Conservation (phyloP, 2,888 invertebrate species). For the Alcis repandata region DNA sequence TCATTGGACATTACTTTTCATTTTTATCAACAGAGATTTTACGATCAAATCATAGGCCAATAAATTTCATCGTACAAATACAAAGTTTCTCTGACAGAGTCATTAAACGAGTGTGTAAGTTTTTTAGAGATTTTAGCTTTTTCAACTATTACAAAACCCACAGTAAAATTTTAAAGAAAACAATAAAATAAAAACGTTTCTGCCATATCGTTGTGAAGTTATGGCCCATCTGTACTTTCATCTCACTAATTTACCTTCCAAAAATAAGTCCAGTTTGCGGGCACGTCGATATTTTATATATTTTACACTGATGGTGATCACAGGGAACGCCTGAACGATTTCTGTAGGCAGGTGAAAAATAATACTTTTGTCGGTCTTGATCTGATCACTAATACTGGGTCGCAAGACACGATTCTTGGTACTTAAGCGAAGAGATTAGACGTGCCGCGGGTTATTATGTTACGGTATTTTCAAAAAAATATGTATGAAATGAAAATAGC, state of each 20-base stretch:
- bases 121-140: slow-evolving; percentile 25
- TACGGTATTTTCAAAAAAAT: too few relatives aligned
- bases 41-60: slow-evolving; percentile 36
- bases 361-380: slow-evolving; percentile 11
- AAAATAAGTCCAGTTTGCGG: slow-evolving; percentile 65
- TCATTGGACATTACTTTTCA: slow-evolving; percentile 33
- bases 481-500: too few relatives aligned
- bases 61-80: slow-evolving; percentile 33
- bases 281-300: slow-evolving; percentile 74
- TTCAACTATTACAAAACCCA: slow-evolving; percentile 30
- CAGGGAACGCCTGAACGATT: slow-evolving; percentile 35
- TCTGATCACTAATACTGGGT: neutral
- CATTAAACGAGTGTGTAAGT: slow-evolving; percentile 31
- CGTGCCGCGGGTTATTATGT: too few relatives aligned
- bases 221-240: slow-evolving; percentile 48
- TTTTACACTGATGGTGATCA: slow-evolving; percentile 66
- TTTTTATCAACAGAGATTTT: slow-evolving; percentile 40
- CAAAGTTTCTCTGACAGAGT: slow-evolving; percentile 31
- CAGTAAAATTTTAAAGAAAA: slow-evolving; percentile 25
- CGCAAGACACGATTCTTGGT: neutral
- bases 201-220: slow-evolving; percentile 41
- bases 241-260: slow-evolving; percentile 58
- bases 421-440: neutral
- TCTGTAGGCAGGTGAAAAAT: slow-evolving; percentile 28
- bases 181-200: slow-evolving; percentile 35